A percentile compares a stretch with the other conserved stretches of the same genome.
Evolutionary conservation across 2,797 vertebrate genomes (phyloP).

Genomic region (Parauchenoglanis punctatus): DNA sequence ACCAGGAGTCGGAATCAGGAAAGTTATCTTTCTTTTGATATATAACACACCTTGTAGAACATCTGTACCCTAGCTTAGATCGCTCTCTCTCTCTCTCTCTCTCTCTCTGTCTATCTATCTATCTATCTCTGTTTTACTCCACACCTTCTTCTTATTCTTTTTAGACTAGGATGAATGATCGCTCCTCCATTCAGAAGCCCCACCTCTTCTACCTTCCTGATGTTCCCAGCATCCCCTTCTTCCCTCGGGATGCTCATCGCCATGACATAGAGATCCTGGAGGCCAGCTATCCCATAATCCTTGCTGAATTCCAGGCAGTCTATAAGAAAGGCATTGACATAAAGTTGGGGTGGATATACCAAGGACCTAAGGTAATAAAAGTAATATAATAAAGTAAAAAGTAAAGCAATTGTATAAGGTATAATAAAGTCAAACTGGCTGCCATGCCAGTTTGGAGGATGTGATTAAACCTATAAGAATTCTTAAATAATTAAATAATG

Average conservation of each 20-base stretch:
- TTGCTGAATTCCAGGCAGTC: conserved; percentile 82
- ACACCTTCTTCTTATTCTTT: neutral
- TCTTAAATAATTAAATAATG: neutral
- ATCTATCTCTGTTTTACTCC: neutral
- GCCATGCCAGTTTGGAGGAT: neutral
- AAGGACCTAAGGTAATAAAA: conserved; percentile 72
- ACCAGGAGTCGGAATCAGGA: neutral
- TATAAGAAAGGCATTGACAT: conserved; percentile 75
- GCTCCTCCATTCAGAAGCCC: conserved; percentile 83
- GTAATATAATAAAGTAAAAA: neutral
- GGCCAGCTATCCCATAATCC: conserved; percentile 78
- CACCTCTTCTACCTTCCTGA: conserved; percentile 86
- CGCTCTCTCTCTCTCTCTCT: neutral
- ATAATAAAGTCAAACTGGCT: neutral
- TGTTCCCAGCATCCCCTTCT: conserved; percentile 85
- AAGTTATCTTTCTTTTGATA: neutral
- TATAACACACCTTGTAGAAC: neutral
- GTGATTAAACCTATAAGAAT: neutral
- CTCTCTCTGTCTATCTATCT: neutral
- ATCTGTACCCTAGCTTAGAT: no score
- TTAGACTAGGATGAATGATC: conserved; percentile 73
- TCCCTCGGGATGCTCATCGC: conserved; percentile 85
- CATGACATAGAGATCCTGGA: conserved; percentile 87
- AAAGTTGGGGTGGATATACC: conserved; percentile 75
- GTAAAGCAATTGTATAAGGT: neutral